Evolutionary conservation across 2,888 invertebrate species (phyloP), one percentile per base, ranked within the genome.

Genomic region (Megamerina dolium): DNA sequence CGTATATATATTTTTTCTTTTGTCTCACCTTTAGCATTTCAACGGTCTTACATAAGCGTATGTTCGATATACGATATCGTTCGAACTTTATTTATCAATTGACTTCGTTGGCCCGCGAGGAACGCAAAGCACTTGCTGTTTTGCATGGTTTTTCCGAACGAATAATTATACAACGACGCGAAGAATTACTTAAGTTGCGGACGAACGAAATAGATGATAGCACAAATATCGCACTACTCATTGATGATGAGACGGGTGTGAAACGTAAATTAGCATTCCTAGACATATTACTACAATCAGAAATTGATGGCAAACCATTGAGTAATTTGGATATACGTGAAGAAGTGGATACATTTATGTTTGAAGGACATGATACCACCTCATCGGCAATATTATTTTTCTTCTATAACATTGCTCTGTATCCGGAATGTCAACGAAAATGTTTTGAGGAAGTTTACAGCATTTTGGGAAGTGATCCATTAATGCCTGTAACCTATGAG

Each of bases 341-440:
- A 60, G 82, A 85, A 70, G 82, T 84, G 0, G 81, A 84, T 52
- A 85, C 85, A 0, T 83, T 85, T 53, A 80, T 85, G 79, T 85
- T 85, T 64, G 83, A 79, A 66, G 76, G 75, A 0, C 74, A 76
- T 43, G 75, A 77, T 45, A 77, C 77, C 4, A 76, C 75, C 9
- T 72, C 75, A 0, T 71, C 75, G 12, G 74, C 74, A 3, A 66
- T 77, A 10, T 68, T 68, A 44, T 78, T 77, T 66, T 61, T 73
- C 37, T 63, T 78, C 19, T 77, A 74, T 48, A 66, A 70, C 46
- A 59, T 78, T 31, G 75, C 75, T 2, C 60, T 61, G 19, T 53
- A 75, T 61, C 73, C 71, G 2, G 66, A 74, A n/a, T 56, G 73
- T 23, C 77, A 77, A 57, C 53, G 65, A 8, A 74, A 73, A 58